Evolutionary conservation across 2,113 vertebrate species (phyloP).

Genomic region (Sinocyclocheilus anshuiensis): DNA sequence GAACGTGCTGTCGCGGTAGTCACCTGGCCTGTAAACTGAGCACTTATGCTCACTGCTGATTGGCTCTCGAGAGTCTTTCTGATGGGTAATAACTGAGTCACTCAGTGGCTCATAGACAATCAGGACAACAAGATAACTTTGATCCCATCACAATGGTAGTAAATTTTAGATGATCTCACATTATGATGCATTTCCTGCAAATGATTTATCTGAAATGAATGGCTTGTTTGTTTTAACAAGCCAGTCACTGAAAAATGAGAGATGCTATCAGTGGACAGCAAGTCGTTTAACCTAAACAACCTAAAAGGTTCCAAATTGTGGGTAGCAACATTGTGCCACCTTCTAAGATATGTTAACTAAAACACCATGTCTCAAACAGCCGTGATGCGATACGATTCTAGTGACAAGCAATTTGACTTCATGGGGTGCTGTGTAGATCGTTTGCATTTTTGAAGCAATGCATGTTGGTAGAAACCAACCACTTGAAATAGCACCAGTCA

Average conservation of each 20-base stretch:
- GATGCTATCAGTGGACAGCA: not conserved
- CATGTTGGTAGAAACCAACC: no score
- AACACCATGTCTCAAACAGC: not conserved
- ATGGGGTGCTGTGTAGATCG: not conserved
- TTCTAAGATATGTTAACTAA: not conserved
- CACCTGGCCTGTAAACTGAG: conserved; percentile 15
- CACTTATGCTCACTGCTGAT: not conserved
- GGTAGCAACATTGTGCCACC: not conserved
- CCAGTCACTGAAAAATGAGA: not conserved
- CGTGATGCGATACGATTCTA: not conserved
- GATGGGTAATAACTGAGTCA: conserved; percentile 27
- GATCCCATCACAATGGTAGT: not conserved
- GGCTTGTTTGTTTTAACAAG: not conserved
- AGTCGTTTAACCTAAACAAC: not conserved
- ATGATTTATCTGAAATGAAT: not conserved
- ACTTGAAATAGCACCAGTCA: no score
- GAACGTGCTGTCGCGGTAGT: not conserved
- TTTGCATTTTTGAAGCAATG: not conserved
- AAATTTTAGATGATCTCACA: not conserved
- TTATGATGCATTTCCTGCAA: not conserved
- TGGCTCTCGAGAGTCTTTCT: conserved; percentile 32
- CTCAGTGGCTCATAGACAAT: not conserved
- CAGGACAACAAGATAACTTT: not conserved
- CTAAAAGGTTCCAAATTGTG: not conserved
- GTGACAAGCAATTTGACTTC: not conserved